Base-by-base conservation (phyloP, 2,113 vertebrate species). In the Eira barbara region DNA sequence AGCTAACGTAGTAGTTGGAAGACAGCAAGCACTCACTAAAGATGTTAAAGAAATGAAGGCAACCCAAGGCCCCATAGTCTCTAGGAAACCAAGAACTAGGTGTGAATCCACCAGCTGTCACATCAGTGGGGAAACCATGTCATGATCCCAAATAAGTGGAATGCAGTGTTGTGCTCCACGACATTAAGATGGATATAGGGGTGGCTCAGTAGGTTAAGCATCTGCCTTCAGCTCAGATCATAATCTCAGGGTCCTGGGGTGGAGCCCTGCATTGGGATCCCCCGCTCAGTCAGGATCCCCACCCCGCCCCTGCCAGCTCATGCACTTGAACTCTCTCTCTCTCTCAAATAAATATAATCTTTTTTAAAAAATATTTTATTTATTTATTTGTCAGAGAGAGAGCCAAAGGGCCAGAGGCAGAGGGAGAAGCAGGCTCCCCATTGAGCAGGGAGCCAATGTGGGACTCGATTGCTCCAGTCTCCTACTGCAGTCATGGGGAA, bases 81-180 rank as follows among this genome's bases (percentile, higher is more conserved):
- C 34, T 89, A 74, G 47, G 39, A 96, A 81, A 71, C 65, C 34
- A 94, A 96, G 90, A 83, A 67, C 20, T 57, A 96, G 57, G 59
- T 55, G 18, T 71, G 65, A 45, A 83, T 88, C 61, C 34, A 93
- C 27, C 47, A 47, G 69, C 78, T 93, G 3, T 96, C 29, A 57
- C 21, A 95, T 78, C 78, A 74, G 5, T n/a, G 47, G 31, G n/a
- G 74, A 91, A 96, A 81, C 12, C 57, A 36, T 84, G 36, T 52
- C 36, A 55, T 81, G 84, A 85, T 36, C 52, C 42, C n/a, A 57
- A 23, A 29, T 71, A 87, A 87, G 11, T 49, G 14, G 42, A 89
- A 76, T 61, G 65, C 49, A 82, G 13, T 92, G 11, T 52, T 39
- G 45, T 87, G 34, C 29, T 89, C 47, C 23, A 9, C 39, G 88